These are phyloP conservation scores for Drosophila pachea DNA, from an alignment of 1,140 invertebrate species.

Conservation along the genomic window DNA sequence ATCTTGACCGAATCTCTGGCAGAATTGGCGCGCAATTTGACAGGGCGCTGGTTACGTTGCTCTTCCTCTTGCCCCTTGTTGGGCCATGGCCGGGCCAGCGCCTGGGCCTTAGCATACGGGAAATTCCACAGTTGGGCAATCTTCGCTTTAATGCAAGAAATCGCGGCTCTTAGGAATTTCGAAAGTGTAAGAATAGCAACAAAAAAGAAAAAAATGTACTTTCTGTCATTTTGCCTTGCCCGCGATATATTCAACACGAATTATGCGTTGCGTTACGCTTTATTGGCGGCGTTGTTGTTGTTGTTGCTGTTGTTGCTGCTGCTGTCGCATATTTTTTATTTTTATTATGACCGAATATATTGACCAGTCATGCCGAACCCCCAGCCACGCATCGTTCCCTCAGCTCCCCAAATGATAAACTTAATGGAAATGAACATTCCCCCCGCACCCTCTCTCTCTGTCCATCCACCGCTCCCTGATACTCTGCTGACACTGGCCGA, in stretches of 20 bases:
- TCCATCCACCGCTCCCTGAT: not conserved
- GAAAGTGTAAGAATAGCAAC: constrained; percentile 1
- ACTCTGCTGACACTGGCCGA: constrained; percentile 28
- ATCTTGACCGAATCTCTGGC: constrained; percentile 44
- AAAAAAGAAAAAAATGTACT: constrained; percentile 6
- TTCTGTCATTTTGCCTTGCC: constrained; percentile 7
- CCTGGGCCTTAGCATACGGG: constrained; percentile 39
- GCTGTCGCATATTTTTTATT: too few species aligned
- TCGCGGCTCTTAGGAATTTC: not conserved
- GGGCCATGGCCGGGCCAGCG: too few species aligned
- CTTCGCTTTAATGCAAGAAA: constrained; percentile 7
- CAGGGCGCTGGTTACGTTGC: constrained; percentile 15
- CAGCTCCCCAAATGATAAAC: constrained; percentile 49
- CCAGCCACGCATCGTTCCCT: not conserved
- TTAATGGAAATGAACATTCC: constrained; percentile 56
- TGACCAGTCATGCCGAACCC: constrained; percentile 36
- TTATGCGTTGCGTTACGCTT: constrained; percentile 73
- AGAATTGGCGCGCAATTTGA: constrained; percentile 69
- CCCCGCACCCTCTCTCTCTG: constrained; percentile 15
- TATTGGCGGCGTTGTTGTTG: constrained; percentile 58
- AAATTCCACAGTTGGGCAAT: constrained; percentile 33
- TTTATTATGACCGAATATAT: constrained; percentile 74
- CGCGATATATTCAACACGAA: not conserved
- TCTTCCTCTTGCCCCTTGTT: constrained; percentile 6
- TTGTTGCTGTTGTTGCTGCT: too few species aligned